Evolutionary conservation across 64 coral and sea anemone genomes (phyloP).

Genomic region (Montipora efflorescens): DNA sequence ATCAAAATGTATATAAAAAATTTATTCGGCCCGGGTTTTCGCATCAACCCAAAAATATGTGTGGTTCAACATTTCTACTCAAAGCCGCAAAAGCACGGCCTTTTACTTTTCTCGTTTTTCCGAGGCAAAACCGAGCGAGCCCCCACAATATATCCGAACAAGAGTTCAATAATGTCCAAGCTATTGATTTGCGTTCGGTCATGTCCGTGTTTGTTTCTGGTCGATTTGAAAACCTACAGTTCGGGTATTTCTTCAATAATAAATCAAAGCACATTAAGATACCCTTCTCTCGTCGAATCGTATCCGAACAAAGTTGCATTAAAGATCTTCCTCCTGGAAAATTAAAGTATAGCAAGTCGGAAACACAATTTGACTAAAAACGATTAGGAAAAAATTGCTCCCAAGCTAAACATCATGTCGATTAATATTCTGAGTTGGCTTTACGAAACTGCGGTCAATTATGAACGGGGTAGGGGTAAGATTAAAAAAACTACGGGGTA

Average conservation of each 20-base stretch:
- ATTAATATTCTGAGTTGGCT: not conserved
- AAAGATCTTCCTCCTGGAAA: not conserved
- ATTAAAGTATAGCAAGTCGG: not conserved
- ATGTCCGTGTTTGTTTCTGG: not conserved
- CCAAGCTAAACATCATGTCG: not conserved
- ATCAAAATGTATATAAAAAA: not conserved
- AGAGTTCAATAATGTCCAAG: not conserved
- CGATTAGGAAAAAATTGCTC: not conserved
- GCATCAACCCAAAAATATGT: not conserved
- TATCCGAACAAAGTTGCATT: not conserved
- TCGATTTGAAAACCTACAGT: not conserved
- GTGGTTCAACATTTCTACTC: not conserved
- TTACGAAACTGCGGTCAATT: slow-evolving; percentile 34
- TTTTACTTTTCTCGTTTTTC: not conserved
- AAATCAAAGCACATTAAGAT: not conserved
- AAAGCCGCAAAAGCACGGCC: not conserved
- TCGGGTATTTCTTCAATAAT: not conserved
- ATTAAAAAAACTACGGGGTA: slow-evolving; percentile 39
- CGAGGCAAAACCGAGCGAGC: not conserved
- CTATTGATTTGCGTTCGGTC: not conserved
- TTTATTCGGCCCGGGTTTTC: not conserved
- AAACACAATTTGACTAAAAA: not conserved
- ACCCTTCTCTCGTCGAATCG: not conserved
- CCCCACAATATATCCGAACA: too few relatives aligned
- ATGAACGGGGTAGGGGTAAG: slow-evolving; percentile 1